These are phyloP conservation scores for Falco novaeseelandiae DNA, from an alignment of 2,797 vertebrate species.

Conservation along the genomic window DNA sequence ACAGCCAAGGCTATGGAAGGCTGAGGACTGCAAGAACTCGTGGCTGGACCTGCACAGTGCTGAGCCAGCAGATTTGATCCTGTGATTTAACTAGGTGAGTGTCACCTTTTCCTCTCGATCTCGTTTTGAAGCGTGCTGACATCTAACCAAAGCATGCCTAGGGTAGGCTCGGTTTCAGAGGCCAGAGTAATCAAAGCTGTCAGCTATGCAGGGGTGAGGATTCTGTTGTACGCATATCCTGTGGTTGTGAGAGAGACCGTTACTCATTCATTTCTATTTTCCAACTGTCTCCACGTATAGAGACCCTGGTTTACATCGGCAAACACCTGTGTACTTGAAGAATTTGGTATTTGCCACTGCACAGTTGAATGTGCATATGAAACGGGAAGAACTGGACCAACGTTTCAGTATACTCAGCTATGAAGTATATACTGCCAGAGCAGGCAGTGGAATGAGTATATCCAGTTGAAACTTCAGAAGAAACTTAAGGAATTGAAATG, in stretches of 20 bases:
- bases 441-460: neutral
- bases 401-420: neutral
- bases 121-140: neutral
- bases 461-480: neutral
- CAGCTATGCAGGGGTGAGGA: neutral
- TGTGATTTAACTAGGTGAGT: neutral
- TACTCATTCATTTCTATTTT: neutral
- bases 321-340: neutral
- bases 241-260: neutral
- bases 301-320: neutral
- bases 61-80: neutral
- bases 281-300: neutral
- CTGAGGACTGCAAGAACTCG: neutral
- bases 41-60: neutral
- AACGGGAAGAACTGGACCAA: neutral
- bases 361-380: neutral
- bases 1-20: neutral
- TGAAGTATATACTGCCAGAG: neutral
- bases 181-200: neutral
- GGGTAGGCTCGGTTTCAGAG: neutral
- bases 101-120: neutral
- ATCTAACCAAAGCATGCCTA: neutral
- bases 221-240: rapidly evolving
- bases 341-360: neutral
- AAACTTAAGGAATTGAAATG: neutral